Evolutionary conservation across 2,888 invertebrate genomes (phyloP), one percentile per base, ranked within the genome.

Genomic region (Toxonevra muliebris): DNA sequence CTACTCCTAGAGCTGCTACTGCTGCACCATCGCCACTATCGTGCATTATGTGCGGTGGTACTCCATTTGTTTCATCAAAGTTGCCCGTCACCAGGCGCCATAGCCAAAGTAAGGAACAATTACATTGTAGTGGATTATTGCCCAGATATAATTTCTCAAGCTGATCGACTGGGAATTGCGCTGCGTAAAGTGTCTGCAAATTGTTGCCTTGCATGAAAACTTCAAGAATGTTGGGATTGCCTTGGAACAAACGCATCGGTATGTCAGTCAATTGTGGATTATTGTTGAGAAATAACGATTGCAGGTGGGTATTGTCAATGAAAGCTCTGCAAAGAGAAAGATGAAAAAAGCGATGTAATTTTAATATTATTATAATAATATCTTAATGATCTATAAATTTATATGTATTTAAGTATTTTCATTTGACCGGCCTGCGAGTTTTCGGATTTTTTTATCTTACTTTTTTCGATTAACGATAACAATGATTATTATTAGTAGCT

Each of bases 41-140:
- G 59, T 68, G 69, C 54, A 73, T 69, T 67, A 71, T 69, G 10
- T 60, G 50, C 48, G 53, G 53, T 9, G 12, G 42, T 2, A 52
- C 60, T 0, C 52, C 65, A 20, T 71, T 64, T 8, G 68, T 52
- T 8, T 71, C 70, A 8, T 83, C 84, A 30, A 81, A 82, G 55
- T 84, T 84, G 0, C 85, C 81, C 5, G 82, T 83, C 9, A 84
- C 88, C 57, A 94, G 87, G 79, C 91, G 91, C 93, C 94, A 94
- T 54, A 95, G 86, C 95, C 95, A 95, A 71, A 93, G 87, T 69
- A 95, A 86, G 61, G 94, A 94, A 81, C 95, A 95, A 84, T 95
- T 95, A 85, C 95, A 95, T 69, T 90, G 88, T 72, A 95, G 87
- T 0, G 94, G 94, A 86, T 95, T 95, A 42, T 93, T 93, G 43